Evolutionary conservation across 2,888 invertebrate species (phyloP), one percentile per base, ranked within the genome.

Genomic region (Acronicta psi): DNA sequence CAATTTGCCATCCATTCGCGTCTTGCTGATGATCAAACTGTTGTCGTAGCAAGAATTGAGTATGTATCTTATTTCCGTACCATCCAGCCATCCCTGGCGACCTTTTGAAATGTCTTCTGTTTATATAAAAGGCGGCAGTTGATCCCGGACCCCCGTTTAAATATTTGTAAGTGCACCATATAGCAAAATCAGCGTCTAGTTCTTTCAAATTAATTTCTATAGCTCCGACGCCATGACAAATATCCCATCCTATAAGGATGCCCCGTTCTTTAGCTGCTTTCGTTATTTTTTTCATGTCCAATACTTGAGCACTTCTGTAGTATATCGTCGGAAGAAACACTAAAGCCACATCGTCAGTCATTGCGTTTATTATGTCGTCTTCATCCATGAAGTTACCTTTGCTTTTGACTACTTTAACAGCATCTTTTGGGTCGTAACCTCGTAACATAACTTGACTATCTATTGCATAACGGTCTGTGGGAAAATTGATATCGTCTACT

Each of bases 151-250:
- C 93, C 0, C 91, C 92, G 47, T 92, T 92, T 16, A 93, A 61
- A 49, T 93, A 92, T 72, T 93, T 93, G 49, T 93, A 93, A 2
- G 90, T 92, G 54, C 92, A 92, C 93, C 92, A 92, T 6, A 92
- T 75, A 0, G 92, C 93, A 59, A 92, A 93, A 67, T 93, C 93
- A 17, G 84, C 76, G 55, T 92, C 88, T 3, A 91, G n/a, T 14
- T 80, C 69, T 38, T 87, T 88, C 4, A 93, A 68, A 77, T 92
- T 83, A 0, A 92, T 74, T 62, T 90, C 88, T 2, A 92, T 61
- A 2, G 83, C 83, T 0, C 93, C 93, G 8, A 86, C 83, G 0
- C 87, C 91, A 18, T 93, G 93, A 25, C 90, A 85, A 2, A 92
- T 68, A 46, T 93, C 93, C 92, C 92, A 93, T 1, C 93, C 93